phyloP scores from a whole-genome alignment of 2,797 vertebrate species.

The Helarctos malayanus region DNA sequence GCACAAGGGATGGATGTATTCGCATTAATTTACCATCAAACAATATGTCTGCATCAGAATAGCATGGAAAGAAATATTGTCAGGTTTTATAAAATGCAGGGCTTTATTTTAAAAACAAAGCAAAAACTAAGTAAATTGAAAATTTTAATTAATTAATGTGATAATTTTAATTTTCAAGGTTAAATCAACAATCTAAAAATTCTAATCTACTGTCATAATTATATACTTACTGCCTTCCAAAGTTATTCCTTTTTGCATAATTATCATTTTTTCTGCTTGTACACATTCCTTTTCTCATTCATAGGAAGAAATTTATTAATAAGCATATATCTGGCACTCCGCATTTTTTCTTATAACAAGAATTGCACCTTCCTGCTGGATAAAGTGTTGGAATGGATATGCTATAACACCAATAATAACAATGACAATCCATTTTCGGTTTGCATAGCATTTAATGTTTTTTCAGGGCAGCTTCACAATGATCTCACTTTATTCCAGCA shows the following conservation, averaged over 20 bases:
- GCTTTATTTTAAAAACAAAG: constrained; percentile 12
- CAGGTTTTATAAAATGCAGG: neutral
- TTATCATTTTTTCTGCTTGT: constrained; percentile 25
- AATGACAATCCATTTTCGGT: neutral
- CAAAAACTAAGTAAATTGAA: neutral
- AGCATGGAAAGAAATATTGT: neutral
- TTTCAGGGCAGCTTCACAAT: neutral
- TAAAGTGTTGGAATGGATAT: neutral
- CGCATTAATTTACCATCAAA: neutral
- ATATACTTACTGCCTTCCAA: neutral
- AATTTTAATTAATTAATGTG: neutral
- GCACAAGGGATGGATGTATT: neutral
- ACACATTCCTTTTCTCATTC: constrained; percentile 5
- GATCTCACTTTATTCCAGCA: neutral
- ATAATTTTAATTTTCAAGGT: neutral
- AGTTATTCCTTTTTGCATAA: neutral
- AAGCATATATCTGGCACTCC: neutral
- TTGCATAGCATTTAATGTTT: neutral
- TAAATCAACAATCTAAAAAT: constrained; percentile 14
- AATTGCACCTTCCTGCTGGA: neutral
- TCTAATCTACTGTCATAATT: neutral
- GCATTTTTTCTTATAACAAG: neutral
- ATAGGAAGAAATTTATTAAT: constrained; percentile 32
- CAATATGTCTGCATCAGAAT: neutral
- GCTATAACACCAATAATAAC: neutral